A percentile compares a stretch with the other conserved stretches of the same genome.
Conservation (phyloP, 1,140 invertebrate species). For the Bombus waltoni region DNA sequence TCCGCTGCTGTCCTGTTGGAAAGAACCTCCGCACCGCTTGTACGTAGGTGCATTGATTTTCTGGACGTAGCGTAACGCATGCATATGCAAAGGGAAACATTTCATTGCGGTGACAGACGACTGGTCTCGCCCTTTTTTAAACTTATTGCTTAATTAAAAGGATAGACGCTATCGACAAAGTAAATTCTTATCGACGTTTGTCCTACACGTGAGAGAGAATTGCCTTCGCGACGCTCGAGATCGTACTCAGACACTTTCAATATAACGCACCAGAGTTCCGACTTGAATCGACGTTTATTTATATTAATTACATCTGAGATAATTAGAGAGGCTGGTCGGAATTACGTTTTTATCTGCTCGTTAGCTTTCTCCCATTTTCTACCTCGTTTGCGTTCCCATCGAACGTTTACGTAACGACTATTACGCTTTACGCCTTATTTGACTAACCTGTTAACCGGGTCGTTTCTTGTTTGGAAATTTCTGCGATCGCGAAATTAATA, state of each 20-base stretch:
- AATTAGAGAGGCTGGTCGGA: background rate
- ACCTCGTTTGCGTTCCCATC: background rate
- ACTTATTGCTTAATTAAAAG: slow-evolving; percentile 22
- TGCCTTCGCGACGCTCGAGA: background rate
- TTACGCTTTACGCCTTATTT: background rate
- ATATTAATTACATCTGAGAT: background rate
- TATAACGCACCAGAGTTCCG: background rate
- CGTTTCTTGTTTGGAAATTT: background rate
- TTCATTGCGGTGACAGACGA: slow-evolving; percentile 37
- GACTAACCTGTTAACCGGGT: background rate
- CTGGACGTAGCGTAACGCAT: slow-evolving; percentile 40
- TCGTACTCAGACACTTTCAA: background rate
- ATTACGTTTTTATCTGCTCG: background rate
- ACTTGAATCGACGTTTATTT: background rate
- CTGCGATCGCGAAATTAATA: background rate
- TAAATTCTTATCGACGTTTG: background rate
- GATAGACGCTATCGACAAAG: background rate
- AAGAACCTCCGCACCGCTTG: slow-evolving; percentile 28
- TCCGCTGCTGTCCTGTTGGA: slow-evolving; percentile 19
- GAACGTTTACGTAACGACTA: background rate
- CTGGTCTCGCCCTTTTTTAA: no score
- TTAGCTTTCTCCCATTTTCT: background rate
- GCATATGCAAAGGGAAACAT: slow-evolving; percentile 60
- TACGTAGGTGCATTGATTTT: slow-evolving; percentile 51
- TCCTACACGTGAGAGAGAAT: background rate